A percentile compares a stretch with the other conserved stretches of the same genome.
These are phyloP conservation scores for Melinaea menophilus DNA, from an alignment of 2,888 invertebrate species.

Conservation along the genomic window DNA sequence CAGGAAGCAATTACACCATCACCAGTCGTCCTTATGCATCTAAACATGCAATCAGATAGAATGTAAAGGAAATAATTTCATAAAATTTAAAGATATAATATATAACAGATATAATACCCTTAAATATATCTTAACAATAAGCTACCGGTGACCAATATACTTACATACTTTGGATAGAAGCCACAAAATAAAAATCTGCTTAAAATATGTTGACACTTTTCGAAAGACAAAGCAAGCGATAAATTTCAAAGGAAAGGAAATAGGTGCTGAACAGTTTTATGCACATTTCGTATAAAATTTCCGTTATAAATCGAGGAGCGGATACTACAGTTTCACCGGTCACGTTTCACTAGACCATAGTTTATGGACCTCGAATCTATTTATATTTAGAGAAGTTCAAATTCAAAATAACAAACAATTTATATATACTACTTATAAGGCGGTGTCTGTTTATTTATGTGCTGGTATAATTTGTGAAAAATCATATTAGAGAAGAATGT, in stretches of 20 bases:
- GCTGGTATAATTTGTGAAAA: too few relatives aligned
- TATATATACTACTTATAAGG: too few relatives aligned
- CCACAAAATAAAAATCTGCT: slow-evolving; percentile 3
- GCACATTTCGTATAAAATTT: slow-evolving; percentile 36
- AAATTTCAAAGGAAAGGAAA: slow-evolving; percentile 22
- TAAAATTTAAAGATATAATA: too few relatives aligned
- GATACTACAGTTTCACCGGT: slow-evolving; percentile 1
- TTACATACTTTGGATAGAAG: not conserved
- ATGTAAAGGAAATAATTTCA: too few relatives aligned
- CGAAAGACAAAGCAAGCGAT: slow-evolving; percentile 33
- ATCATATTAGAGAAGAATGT: too few relatives aligned
- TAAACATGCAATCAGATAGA: too few relatives aligned
- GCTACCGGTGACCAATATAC: not conserved
- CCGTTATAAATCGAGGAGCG: slow-evolving; percentile 27
- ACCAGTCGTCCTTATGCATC: too few relatives aligned
- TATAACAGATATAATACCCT: too few relatives aligned
- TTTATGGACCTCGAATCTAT: slow-evolving; percentile 3
- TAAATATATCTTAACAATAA: not conserved
- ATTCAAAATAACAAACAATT: not conserved
- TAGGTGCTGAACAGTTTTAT: slow-evolving; percentile 33
- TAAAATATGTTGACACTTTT: not conserved
- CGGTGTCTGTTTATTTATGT: too few relatives aligned
- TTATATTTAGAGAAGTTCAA: not conserved
- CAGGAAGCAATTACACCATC: too few relatives aligned
- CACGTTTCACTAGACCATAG: slow-evolving; percentile 3